These are phyloP conservation scores for Zoanthus sociatus DNA, from an alignment of 92 coral and sea anemone genomes.

Conservation along the genomic window DNA sequence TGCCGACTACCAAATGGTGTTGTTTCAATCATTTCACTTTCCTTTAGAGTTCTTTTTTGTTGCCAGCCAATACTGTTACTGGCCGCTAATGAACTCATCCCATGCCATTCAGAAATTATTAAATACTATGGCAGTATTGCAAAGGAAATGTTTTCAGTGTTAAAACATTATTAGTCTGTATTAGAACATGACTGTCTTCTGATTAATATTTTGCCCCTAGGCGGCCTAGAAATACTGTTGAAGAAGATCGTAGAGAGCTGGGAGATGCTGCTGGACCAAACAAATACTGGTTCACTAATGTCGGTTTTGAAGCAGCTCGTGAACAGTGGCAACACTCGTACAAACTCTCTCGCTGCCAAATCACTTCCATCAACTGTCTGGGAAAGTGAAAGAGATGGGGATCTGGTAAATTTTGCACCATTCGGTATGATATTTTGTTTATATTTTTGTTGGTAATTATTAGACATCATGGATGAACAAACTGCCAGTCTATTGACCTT, in stretches of 20 bases:
- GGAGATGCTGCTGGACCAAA: conserved; percentile 67
- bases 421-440: background rate
- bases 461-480: too few species aligned
- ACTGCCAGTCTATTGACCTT: too few species aligned
- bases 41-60: too few species aligned
- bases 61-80: too few species aligned
- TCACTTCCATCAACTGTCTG: conserved; percentile 71
- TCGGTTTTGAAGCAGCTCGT: conserved; percentile 74
- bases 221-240: conserved; percentile 85
- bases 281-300: conserved; percentile 62
- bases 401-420: conserved; percentile 88
- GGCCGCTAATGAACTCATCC: too few species aligned
- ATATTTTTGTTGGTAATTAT: background rate
- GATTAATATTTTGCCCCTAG: conserved; percentile 37
- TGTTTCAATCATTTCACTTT: too few species aligned
- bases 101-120: too few species aligned
- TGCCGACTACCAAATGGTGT: too few species aligned
- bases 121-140: too few species aligned
- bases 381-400: conserved; percentile 81
- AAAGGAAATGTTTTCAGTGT: background rate
- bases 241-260: conserved; percentile 74
- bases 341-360: conserved; percentile 59
- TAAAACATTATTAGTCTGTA: background rate
- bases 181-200: background rate
- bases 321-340: conserved; percentile 59